phyloP scores from a whole-genome alignment of 2,888 invertebrate species.

The Nineta flava region DNA sequence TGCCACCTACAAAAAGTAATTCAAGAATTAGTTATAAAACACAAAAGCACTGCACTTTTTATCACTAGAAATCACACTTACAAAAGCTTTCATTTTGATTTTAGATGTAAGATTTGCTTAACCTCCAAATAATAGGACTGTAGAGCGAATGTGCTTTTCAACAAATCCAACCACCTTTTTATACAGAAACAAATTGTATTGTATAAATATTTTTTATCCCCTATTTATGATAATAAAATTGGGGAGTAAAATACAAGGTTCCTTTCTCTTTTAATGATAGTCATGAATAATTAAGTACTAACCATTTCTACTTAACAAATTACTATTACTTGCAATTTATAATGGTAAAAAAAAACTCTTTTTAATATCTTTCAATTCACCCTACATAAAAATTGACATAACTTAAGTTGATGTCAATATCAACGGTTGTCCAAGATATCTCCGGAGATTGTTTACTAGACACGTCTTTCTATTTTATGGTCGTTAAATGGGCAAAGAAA shows the following conservation, averaged over 20 bases:
- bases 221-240: too few species aligned
- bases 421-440: neutral
- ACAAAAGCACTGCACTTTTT: neutral
- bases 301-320: too few species aligned
- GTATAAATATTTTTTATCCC: too few species aligned
- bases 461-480: too few species aligned
- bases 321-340: too few species aligned
- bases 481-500: too few species aligned
- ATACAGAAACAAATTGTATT: neutral
- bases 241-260: neutral
- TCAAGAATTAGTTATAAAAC: neutral
- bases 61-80: neutral
- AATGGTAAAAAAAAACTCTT: too few species aligned
- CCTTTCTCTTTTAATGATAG: neutral
- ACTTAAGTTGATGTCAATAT: too few species aligned
- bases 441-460: neutral
- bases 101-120: neutral
- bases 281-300: too few species aligned
- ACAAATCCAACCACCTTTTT: constrained; percentile 13
- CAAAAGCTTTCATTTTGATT: constrained; percentile 2
- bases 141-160: constrained; percentile 15
- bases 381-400: neutral
- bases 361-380: too few species aligned
- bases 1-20: constrained; percentile 5
- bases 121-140: constrained; percentile 6